phyloP scores from a whole-genome alignment of 2,113 vertebrate species.

The Rhynchomys soricoides region DNA sequence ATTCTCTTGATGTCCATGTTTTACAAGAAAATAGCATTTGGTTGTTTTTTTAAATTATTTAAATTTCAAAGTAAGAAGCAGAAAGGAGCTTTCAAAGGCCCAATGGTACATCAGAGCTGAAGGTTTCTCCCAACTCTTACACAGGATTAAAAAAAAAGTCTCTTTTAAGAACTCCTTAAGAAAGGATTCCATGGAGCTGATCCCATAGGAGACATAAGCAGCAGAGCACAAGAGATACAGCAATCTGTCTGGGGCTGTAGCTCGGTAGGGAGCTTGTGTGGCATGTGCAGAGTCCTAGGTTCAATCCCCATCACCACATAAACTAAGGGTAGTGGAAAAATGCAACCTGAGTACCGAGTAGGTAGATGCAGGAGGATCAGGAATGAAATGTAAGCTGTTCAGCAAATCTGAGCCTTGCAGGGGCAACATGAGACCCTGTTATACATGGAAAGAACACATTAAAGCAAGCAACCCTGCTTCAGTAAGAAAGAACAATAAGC shows the following conservation, averaged over 20 bases:
- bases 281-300: neutral
- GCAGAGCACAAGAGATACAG: neutral
- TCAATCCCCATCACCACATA: neutral
- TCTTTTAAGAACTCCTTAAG: neutral
- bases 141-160: slow-evolving; percentile 11
- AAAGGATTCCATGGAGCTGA: neutral
- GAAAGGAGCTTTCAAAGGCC: slow-evolving; percentile 41
- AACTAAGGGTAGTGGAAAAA: neutral
- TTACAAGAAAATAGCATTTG: neutral
- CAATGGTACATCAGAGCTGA: neutral
- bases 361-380: neutral
- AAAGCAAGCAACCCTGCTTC: neutral
- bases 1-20: slow-evolving; percentile 2
- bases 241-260: too few relatives aligned
- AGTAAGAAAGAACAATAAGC: neutral
- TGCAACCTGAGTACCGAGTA: neutral
- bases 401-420: neutral
- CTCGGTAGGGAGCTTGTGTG: neutral
- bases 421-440: neutral
- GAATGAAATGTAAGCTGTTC: neutral
- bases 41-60: slow-evolving; percentile 11
- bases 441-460: neutral
- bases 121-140: neutral
- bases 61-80: slow-evolving; percentile 50
- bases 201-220: too few relatives aligned